Evolutionary conservation across 1,140 invertebrate species (phyloP).

Genomic region (Drosophila burlai): DNA sequence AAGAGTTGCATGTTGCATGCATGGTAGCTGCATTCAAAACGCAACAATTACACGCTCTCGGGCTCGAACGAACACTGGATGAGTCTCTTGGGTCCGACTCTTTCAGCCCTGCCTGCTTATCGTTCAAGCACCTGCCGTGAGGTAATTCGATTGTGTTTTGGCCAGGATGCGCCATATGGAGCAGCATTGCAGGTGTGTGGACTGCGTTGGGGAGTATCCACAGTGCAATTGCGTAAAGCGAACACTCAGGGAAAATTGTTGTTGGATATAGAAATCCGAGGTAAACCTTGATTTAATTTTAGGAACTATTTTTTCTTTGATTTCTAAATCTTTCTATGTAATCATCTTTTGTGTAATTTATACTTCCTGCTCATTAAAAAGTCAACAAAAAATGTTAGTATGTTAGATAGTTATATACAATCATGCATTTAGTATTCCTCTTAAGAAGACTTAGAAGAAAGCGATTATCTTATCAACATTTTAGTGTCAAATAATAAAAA

Average conservation of each 20-base stretch:
- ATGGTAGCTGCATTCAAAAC: constrained; percentile 25
- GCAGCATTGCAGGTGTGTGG: neutral
- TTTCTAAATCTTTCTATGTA: neutral
- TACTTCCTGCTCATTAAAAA: neutral
- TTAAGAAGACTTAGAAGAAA: neutral
- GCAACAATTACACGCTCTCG: constrained; percentile 23
- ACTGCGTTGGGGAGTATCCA: neutral
- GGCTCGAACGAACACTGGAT: neutral
- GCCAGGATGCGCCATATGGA: constrained; percentile 26
- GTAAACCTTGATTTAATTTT: neutral
- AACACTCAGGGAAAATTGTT: neutral
- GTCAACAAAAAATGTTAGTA: too few relatives aligned
- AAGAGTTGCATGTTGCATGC: constrained; percentile 13
- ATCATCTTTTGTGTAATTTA: neutral
- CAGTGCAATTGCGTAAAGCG: neutral
- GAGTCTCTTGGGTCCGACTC: constrained; percentile 1
- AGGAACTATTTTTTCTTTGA: neutral
- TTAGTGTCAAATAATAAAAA: neutral
- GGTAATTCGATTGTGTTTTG: constrained; percentile 29
- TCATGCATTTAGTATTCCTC: neutral
- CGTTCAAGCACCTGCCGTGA: constrained; percentile 33
- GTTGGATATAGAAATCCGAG: neutral
- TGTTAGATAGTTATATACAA: neutral
- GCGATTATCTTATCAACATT: neutral
- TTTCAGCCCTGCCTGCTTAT: constrained; percentile 27